Evolutionary conservation across 2,888 invertebrate genomes (phyloP).

Genomic region (Platypus cylindrus): DNA sequence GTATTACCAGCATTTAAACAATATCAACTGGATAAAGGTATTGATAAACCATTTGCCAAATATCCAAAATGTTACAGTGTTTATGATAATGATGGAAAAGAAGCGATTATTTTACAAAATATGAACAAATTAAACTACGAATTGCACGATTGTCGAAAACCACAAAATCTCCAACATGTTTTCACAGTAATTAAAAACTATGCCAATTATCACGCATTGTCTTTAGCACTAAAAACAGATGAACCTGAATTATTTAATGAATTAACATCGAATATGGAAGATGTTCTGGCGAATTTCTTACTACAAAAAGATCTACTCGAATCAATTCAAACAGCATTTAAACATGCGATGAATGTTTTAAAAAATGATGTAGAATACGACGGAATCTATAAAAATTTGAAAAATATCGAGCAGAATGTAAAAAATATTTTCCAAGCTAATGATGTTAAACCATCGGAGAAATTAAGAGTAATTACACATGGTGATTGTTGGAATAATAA

Average conservation of each 20-base stretch:
- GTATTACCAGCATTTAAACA: slow-evolving; percentile 15
- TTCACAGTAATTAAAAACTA: slow-evolving; percentile 14
- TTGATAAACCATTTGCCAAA: slow-evolving; percentile 9
- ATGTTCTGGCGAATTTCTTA: slow-evolving; percentile 19
- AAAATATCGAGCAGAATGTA: slow-evolving; percentile 10
- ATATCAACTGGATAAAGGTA: slow-evolving; percentile 15
- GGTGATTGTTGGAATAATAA: slow-evolving; percentile 29
- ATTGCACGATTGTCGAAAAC: slow-evolving; percentile 18
- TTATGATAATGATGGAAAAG: slow-evolving; percentile 16
- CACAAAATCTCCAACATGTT: slow-evolving; percentile 25
- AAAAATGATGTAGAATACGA: slow-evolving; percentile 8
- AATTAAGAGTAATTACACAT: slow-evolving; percentile 19
- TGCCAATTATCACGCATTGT: slow-evolving; percentile 21
- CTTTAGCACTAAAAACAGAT: slow-evolving; percentile 18
- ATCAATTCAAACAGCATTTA: slow-evolving; percentile 11
- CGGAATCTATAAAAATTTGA: slow-evolving; percentile 15
- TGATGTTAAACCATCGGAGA: slow-evolving; percentile 11
- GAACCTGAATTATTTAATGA: slow-evolving; percentile 10
- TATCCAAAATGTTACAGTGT: slow-evolving; percentile 21
- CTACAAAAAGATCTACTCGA: slow-evolving; percentile 13
- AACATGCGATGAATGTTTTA: slow-evolving; percentile 14
- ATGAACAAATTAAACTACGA: slow-evolving; percentile 20
- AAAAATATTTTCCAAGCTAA: slow-evolving; percentile 6
- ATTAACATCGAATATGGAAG: slow-evolving; percentile 18
- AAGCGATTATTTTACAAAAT: slow-evolving; percentile 22